phyloP scores from a whole-genome alignment of 2,113 vertebrate genomes.

The Lucifuga dentata region DNA sequence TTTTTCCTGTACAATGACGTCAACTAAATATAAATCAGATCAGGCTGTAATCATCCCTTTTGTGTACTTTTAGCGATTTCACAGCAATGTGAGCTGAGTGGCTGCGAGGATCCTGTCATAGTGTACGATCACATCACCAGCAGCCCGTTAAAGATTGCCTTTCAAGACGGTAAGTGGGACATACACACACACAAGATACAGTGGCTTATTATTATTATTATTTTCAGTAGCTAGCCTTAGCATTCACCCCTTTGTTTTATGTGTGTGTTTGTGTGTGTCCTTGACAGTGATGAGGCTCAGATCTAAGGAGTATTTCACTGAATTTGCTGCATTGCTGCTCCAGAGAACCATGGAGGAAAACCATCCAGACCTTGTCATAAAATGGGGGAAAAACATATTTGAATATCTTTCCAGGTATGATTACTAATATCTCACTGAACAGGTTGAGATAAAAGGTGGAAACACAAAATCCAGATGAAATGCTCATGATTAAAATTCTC shows the following conservation, averaged over 20 bases:
- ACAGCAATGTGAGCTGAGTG: conserved; percentile 67
- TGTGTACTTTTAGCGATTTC: conserved; percentile 47
- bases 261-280: conserved; percentile 23
- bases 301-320: conserved; percentile 84
- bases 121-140: conserved; percentile 86
- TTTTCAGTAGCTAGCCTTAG: not conserved
- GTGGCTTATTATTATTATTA: too few relatives aligned
- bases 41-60: not conserved
- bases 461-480: too few relatives aligned
- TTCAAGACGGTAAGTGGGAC: conserved; percentile 80
- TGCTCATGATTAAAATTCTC: too few relatives aligned
- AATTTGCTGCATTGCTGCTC: conserved; percentile 87
- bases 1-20: not conserved
- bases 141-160: conserved; percentile 80
- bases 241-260: conserved; percentile 27
- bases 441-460: too few relatives aligned
- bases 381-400: conserved; percentile 80
- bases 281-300: conserved; percentile 90
- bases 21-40: not conserved
- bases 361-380: conserved; percentile 78
- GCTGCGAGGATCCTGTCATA: conserved; percentile 81
- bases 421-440: too few relatives aligned
- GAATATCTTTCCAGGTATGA: conserved; percentile 84
- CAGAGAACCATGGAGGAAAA: conserved; percentile 88
- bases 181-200: too few relatives aligned